phyloP scores from a whole-genome alignment of 2,113 vertebrate species.

The Rhynchopsitta pachyrhyncha region DNA sequence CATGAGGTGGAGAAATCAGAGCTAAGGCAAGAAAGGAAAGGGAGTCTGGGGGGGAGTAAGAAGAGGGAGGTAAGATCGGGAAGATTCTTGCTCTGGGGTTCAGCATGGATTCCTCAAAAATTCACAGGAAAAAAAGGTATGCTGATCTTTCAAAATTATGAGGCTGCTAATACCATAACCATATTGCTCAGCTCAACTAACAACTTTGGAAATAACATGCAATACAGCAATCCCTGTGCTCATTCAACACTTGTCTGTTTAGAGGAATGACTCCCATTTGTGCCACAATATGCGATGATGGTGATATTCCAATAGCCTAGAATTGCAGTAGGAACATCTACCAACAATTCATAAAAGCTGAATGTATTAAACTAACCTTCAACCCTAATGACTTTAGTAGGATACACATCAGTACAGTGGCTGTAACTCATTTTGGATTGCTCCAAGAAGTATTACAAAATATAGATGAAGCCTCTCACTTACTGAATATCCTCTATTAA shows the following conservation, averaged over 20 bases:
- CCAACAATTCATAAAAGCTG: conserved; percentile 30
- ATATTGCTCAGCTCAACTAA: neutral
- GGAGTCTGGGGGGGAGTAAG: neutral
- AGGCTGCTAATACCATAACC: neutral
- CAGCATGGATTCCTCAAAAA: neutral
- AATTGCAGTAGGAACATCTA: neutral
- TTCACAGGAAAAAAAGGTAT: rapidly evolving
- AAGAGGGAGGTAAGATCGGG: rapidly evolving
- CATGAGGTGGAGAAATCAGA: neutral
- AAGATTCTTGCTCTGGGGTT: neutral
- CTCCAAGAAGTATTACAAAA: neutral
- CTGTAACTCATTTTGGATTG: neutral
- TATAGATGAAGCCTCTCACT: neutral
- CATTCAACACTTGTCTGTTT: conserved; percentile 9
- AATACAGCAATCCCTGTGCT: neutral
- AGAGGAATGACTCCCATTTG: conserved; percentile 38
- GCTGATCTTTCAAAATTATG: neutral
- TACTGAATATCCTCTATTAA: neutral
- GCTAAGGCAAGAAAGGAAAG: neutral
- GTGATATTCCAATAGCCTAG: conserved; percentile 11
- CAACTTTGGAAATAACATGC: neutral
- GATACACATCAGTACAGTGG: neutral
- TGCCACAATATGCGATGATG: conserved; percentile 7
- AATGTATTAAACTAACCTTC: conserved; percentile 50
- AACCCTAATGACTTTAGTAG: conserved; percentile 20